A percentile compares a stretch with the other conserved stretches of the same genome.
Evolutionary conservation across 2,113 vertebrate species (phyloP).

Genomic region (Strix uralensis): DNA sequence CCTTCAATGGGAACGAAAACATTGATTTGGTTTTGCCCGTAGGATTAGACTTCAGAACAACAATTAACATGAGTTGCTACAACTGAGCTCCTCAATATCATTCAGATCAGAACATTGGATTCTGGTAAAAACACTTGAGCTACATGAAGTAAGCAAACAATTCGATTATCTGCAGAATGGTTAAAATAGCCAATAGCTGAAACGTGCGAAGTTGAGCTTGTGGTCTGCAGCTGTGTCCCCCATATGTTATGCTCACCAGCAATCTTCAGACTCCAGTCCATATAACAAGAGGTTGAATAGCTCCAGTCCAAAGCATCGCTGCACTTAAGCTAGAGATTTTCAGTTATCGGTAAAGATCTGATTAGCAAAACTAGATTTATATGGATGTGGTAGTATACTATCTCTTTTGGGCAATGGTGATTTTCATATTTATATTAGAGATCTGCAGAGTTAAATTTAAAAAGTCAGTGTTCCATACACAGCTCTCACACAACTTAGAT

Average conservation of each 20-base stretch:
- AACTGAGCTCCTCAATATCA: not conserved
- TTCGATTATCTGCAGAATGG: not conserved
- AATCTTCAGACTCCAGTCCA: not conserved
- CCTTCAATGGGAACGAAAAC: not conserved
- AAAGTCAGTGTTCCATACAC: not conserved
- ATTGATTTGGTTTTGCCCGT: not conserved
- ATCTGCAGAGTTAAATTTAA: not conserved
- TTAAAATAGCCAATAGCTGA: not conserved
- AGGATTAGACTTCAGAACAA: not conserved
- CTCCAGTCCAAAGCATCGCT: not conserved
- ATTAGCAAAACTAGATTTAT: not conserved
- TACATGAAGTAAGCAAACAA: not conserved
- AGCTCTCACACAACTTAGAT: not conserved
- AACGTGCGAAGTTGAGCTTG: not conserved
- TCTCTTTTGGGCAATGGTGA: not conserved
- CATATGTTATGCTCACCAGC: rapidly evolving
- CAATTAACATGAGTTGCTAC: not conserved
- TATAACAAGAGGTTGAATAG: not conserved
- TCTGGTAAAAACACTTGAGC: not conserved
- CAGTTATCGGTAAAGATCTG: not conserved
- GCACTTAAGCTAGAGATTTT: not conserved
- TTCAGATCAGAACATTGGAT: not conserved
- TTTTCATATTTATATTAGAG: not conserved
- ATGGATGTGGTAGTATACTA: not conserved
- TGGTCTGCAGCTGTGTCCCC: not conserved